Percentiles rank a stretch among this genome's conserved stretches.
phyloP scores from a whole-genome alignment of 2,113 vertebrate species.

The Chamaetylas fuelleborni region DNA sequence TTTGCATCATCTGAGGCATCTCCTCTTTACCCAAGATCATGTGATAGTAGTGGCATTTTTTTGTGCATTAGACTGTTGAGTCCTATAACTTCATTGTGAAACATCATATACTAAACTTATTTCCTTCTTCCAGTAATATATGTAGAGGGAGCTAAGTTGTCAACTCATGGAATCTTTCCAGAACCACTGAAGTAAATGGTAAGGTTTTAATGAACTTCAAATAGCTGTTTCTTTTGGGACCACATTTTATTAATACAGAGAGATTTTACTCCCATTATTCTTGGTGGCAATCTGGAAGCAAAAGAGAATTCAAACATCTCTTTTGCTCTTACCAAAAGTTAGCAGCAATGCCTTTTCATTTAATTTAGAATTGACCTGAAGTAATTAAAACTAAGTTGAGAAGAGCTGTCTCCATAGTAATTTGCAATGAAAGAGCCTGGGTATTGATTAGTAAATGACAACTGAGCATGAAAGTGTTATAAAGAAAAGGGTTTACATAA shows the following conservation, averaged over 20 bases:
- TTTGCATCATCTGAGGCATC: not conserved
- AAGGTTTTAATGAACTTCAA: not conserved
- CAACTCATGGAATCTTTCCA: not conserved
- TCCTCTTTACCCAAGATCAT: not conserved
- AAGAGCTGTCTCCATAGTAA: not conserved
- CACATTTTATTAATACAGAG: not conserved
- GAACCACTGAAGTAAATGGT: not conserved
- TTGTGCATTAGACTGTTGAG: not conserved
- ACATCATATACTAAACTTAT: not conserved
- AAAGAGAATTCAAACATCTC: not conserved
- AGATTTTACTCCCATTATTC: not conserved
- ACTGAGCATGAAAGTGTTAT: not conserved
- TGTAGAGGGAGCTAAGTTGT: not conserved
- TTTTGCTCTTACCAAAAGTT: not conserved
- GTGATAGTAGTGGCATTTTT: not conserved
- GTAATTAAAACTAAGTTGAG: not conserved
- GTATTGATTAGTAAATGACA: not conserved
- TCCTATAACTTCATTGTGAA: not conserved
- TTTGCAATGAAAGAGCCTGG: not conserved
- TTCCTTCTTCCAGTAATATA: not conserved
- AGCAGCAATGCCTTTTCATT: not conserved
- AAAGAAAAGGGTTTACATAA: not conserved
- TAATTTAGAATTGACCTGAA: not conserved
- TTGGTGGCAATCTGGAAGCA: not conserved
- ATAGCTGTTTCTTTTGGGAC: not conserved